Conservation (phyloP, 1,140 invertebrate genomes). For the Mercenaria mercenaria region DNA sequence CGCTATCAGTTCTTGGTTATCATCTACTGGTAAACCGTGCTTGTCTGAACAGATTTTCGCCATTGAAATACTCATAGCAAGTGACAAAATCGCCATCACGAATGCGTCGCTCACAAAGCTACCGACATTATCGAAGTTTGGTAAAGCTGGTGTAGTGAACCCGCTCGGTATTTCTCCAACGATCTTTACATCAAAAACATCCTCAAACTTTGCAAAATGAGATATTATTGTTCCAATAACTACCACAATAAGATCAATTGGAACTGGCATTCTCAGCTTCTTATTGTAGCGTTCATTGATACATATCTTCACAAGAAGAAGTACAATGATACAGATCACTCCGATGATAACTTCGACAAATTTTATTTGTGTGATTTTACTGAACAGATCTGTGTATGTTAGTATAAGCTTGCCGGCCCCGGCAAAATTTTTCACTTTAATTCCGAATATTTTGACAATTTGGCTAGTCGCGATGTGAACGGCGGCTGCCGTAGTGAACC, state of each 20-base stretch:
- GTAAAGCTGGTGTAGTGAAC: conserved; percentile 71
- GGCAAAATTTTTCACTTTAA: conserved; percentile 82
- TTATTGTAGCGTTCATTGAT: conserved; percentile 92
- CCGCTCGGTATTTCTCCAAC: conserved; percentile 86
- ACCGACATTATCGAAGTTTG: conserved; percentile 54
- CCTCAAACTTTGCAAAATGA: conserved; percentile 81
- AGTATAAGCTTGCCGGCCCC: conserved; percentile 76
- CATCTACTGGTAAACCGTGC: conserved; percentile 83
- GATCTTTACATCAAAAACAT: conserved; percentile 83
- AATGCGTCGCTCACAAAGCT: conserved; percentile 74
- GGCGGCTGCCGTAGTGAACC: conserved; percentile 96
- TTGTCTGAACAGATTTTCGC: conserved; percentile 85
- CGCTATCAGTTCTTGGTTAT: conserved; percentile 87
- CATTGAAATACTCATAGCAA: conserved; percentile 84
- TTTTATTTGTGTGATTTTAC: conserved; percentile 80
- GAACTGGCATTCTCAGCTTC: conserved; percentile 90
- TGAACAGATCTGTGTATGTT: conserved; percentile 79
- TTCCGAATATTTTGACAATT: conserved; percentile 90
- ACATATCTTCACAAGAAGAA: conserved; percentile 93
- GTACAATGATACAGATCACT: conserved; percentile 89
- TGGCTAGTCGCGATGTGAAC: conserved; percentile 97
- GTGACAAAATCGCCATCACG: conserved; percentile 78
- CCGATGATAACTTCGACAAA: conserved; percentile 89
- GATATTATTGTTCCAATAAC: conserved; percentile 84
- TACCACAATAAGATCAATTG: conserved; percentile 93